Evolutionary conservation across 1,140 invertebrate genomes (phyloP).

Genomic region (Trichonephila clavipes): DNA sequence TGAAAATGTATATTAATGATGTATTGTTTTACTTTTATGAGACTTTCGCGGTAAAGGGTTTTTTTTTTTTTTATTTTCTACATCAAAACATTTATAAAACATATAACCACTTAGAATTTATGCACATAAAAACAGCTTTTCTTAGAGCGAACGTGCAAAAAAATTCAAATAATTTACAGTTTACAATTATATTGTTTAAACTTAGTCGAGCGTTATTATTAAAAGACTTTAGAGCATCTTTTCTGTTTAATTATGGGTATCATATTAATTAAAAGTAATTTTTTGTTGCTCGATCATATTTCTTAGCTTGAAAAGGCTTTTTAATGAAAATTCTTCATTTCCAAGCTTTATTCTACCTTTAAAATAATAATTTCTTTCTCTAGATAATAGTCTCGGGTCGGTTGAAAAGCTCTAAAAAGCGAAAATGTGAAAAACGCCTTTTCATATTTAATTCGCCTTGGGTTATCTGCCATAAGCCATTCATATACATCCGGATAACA

Average conservation of each 20-base stretch:
- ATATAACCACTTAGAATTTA: too few species aligned
- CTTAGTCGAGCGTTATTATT: too few species aligned
- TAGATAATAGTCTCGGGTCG: background rate
- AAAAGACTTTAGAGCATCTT: background rate
- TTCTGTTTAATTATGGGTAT: background rate
- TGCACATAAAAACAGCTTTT: too few species aligned
- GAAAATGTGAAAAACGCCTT: background rate
- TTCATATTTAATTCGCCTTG: background rate
- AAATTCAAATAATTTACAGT: too few species aligned
- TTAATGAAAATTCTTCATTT: background rate
- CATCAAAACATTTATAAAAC: too few species aligned
- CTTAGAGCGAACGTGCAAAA: too few species aligned
- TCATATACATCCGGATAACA: background rate
- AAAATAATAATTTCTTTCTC: background rate
- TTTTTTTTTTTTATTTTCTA: too few species aligned
- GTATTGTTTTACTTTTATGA: too few species aligned
- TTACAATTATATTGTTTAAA: too few species aligned
- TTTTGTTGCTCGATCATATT: background rate
- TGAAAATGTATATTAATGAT: too few species aligned
- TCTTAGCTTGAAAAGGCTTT: background rate
- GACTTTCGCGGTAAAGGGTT: too few species aligned
- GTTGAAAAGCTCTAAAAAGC: background rate
- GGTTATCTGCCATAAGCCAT: background rate
- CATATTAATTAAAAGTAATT: background rate
- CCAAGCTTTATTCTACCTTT: background rate